Percentiles rank a stretch among this genome's conserved stretches.
Evolutionary conservation across 2,888 invertebrate genomes (phyloP).

Genomic region (Heterodera filipjevi): DNA sequence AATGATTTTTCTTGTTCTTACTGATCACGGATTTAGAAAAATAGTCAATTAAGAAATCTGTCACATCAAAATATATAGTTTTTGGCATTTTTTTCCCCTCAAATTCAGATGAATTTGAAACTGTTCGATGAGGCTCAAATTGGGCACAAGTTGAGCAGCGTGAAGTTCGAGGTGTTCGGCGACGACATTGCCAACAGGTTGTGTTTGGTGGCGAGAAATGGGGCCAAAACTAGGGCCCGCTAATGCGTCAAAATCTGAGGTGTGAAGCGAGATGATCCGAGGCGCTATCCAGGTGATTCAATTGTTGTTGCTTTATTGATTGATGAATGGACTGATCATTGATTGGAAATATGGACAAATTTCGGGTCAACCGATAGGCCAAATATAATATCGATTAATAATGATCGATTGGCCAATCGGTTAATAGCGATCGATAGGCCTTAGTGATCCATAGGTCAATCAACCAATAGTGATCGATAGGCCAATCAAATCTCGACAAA

Average conservation of each 20-base stretch:
- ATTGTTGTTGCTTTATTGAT: background rate
- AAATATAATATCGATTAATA: no score
- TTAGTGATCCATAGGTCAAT: no score
- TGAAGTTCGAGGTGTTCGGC: slow-evolving; percentile 59
- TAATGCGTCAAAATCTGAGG: background rate
- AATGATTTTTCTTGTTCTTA: no score
- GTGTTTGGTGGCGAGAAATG: background rate
- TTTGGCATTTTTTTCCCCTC: background rate
- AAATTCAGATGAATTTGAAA: slow-evolving; percentile 30
- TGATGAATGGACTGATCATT: background rate
- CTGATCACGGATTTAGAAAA: no score
- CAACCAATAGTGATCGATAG: no score
- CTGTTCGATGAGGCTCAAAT: slow-evolving; percentile 51
- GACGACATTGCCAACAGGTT: slow-evolving; percentile 59
- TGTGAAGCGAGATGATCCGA: slow-evolving; percentile 58
- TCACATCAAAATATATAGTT: no score
- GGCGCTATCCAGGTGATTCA: slow-evolving; percentile 57
- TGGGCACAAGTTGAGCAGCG: slow-evolving; percentile 35
- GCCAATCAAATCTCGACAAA: no score
- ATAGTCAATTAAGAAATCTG: no score
- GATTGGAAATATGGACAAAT: no score
- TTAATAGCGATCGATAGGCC: no score
- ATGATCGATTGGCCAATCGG: no score
- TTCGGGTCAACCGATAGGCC: no score
- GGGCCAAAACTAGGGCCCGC: background rate